Conservation (phyloP, 1,140 invertebrate species). For the Diachasma alloeum region DNA sequence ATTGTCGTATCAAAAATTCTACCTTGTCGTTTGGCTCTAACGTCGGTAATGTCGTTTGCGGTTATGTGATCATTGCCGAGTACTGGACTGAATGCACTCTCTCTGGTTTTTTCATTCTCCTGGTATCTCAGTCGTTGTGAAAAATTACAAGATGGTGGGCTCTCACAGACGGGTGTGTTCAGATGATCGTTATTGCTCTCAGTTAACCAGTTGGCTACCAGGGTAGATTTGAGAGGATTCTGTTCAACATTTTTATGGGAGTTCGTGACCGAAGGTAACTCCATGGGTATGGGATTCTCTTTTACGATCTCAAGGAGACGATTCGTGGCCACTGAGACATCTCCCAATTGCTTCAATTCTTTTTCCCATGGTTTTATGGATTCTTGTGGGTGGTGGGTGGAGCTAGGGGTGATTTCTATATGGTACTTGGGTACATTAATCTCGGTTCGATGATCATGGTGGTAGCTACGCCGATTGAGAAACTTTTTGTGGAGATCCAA, state of each 20-base stretch:
- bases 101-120: neutral
- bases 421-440: conserved; percentile 50
- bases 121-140: conserved; percentile 4
- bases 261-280: neutral
- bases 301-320: conserved; percentile 68
- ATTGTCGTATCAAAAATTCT: conserved; percentile 1
- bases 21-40: conserved; percentile 10
- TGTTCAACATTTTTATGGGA: conserved; percentile 27
- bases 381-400: neutral
- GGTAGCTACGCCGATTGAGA: conserved; percentile 70
- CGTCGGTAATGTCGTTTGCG: conserved; percentile 4
- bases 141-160: neutral
- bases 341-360: conserved; percentile 24
- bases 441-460: conserved; percentile 55
- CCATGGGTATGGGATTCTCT: conserved; percentile 49
- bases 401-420: conserved; percentile 31
- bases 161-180: conserved; percentile 9
- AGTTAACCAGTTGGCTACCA: conserved; percentile 66
- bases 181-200: conserved; percentile 51
- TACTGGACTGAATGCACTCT: conserved; percentile 13
- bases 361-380: conserved; percentile 23
- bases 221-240: conserved; percentile 60
- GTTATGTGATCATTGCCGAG: neutral
- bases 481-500: conserved; percentile 76
- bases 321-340: conserved; percentile 39